phyloP scores from a whole-genome alignment of 2,888 invertebrate genomes.

The Volucella inflata region DNA sequence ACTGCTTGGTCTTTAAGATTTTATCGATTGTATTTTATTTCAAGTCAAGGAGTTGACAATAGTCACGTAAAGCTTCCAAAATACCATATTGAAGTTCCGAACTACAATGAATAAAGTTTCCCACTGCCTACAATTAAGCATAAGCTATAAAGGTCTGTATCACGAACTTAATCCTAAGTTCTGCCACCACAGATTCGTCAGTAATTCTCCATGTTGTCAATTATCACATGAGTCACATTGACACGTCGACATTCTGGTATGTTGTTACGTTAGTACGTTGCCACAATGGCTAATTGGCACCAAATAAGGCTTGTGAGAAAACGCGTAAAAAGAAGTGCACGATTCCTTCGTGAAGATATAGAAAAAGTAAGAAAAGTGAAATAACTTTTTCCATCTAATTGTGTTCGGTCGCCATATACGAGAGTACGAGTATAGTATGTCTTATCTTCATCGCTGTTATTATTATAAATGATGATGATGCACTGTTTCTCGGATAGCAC shows the following conservation, averaged over 20 bases:
- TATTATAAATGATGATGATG: slow-evolving; percentile 23
- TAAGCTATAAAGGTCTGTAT: neutral
- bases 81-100: too few species aligned
- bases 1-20: too few species aligned
- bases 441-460: neutral
- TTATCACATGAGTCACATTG: too few species aligned
- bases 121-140: too few species aligned
- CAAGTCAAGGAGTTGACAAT: neutral
- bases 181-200: too few species aligned
- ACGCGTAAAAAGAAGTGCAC: neutral
- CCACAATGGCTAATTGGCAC: slow-evolving; percentile 42
- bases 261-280: too few species aligned
- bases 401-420: neutral
- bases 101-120: too few species aligned
- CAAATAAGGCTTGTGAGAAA: slow-evolving; percentile 32
- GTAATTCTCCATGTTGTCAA: too few species aligned
- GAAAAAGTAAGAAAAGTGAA: slow-evolving; percentile 49
- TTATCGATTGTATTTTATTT: too few species aligned
- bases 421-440: slow-evolving; percentile 18
- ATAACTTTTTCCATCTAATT: slow-evolving; percentile 49
- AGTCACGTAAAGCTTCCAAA: neutral
- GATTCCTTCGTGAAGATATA: neutral
- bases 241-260: too few species aligned
- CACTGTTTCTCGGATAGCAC: slow-evolving; percentile 44
- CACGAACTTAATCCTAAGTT: too few species aligned